Conservation (phyloP, 2,888 invertebrate genomes). For the Luffia ferchaultella region DNA sequence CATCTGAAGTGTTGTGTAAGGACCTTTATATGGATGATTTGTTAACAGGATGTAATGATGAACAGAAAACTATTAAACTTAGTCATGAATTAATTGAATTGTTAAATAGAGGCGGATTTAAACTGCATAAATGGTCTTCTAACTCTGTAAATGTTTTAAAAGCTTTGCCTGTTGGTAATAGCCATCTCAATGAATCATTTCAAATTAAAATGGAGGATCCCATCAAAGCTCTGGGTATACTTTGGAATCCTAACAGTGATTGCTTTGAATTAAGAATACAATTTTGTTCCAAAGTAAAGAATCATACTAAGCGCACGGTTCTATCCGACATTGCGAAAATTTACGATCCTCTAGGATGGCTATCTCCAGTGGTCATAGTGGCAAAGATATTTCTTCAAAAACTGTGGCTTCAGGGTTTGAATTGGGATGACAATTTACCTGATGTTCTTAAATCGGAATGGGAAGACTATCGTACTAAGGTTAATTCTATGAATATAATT, state of each 20-base stretch:
- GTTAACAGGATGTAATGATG: neutral
- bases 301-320: too few species aligned
- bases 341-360: too few species aligned
- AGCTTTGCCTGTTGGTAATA: neutral
- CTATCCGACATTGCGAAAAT: too few species aligned
- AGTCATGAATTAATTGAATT: neutral
- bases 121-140: neutral
- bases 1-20: neutral
- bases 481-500: too few species aligned
- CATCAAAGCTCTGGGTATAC: neutral
- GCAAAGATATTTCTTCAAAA: too few species aligned
- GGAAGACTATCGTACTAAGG: too few species aligned
- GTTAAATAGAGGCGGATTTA: neutral
- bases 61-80: neutral
- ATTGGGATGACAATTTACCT: too few species aligned
- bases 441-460: too few species aligned
- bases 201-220: neutral
- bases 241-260: neutral
- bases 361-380: too few species aligned
- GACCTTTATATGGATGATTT: neutral
- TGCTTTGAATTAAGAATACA: too few species aligned
- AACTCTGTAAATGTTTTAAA: neutral
- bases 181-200: neutral
- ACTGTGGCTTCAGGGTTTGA: too few species aligned
- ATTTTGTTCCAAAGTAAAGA: too few species aligned